These are phyloP conservation scores for Argyra leucocephala DNA, from an alignment of 2,888 invertebrate genomes.

Conservation along the genomic window DNA sequence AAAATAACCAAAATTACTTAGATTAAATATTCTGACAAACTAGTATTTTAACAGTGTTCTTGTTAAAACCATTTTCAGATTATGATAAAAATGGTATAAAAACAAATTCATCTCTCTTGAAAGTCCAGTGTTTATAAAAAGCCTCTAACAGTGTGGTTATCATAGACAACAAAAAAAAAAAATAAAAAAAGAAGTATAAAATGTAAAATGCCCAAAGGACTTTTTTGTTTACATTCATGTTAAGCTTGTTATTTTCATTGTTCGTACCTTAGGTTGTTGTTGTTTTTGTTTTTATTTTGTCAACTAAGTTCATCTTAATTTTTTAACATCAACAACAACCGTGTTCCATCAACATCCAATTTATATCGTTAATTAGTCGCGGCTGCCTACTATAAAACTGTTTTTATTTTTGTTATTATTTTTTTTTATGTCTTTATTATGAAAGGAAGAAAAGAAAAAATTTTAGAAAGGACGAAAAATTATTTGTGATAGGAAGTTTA, in stretches of 20 bases:
- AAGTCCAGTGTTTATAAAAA: background rate
- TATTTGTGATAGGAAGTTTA: no score
- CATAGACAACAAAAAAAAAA: background rate
- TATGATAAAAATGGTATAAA: no score
- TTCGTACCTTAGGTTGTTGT: background rate
- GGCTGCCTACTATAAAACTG: background rate
- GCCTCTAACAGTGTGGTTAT: background rate
- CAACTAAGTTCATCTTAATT: background rate
- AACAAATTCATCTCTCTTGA: background rate
- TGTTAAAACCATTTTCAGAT: no score
- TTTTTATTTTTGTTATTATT: background rate
- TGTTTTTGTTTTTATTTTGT: background rate
- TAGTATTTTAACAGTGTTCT: no score
- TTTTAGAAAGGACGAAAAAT: no score
- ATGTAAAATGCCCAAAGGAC: background rate
- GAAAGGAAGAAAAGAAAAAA: no score
- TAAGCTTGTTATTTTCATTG: no score
- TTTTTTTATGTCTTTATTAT: no score
- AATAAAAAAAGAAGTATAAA: background rate
- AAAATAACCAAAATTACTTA: no score
- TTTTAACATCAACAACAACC: background rate
- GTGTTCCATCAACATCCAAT: background rate
- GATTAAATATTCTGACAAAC: no score
- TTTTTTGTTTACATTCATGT: background rate
- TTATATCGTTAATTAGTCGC: slow-evolving; percentile 4